These are phyloP conservation scores for Tachyglossus aculeatus DNA, from an alignment of 2,797 vertebrate species.

Conservation along the genomic window DNA sequence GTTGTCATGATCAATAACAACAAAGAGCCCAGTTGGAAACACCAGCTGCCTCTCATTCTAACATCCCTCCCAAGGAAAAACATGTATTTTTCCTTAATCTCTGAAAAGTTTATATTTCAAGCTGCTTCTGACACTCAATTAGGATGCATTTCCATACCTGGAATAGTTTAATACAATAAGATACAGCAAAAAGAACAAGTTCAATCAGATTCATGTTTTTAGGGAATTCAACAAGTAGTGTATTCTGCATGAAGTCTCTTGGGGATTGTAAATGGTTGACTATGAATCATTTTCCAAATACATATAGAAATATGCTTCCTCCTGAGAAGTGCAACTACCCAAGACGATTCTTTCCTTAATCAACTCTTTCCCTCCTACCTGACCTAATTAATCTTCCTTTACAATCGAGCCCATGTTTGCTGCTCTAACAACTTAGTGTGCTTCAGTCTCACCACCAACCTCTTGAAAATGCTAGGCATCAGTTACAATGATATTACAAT, in stretches of 20 bases:
- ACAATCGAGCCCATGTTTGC: too few relatives aligned
- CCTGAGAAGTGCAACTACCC: too few relatives aligned
- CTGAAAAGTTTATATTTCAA: constrained; percentile 4
- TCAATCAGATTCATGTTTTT: background rate
- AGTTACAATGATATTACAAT: too few relatives aligned
- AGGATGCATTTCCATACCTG: constrained; percentile 5
- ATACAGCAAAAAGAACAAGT: background rate
- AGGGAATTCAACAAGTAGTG: background rate
- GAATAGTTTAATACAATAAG: background rate
- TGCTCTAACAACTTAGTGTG: too few relatives aligned
- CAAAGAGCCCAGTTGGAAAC: background rate
- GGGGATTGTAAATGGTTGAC: background rate
- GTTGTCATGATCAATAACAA: too few relatives aligned
- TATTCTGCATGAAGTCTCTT: background rate
- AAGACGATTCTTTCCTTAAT: too few relatives aligned
- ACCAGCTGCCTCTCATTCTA: background rate
- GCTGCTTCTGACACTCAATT: background rate
- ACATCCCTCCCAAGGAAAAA: background rate
- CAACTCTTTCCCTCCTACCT: too few relatives aligned
- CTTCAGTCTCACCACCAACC: too few relatives aligned
- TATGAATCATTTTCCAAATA: background rate
- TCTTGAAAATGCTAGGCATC: too few relatives aligned
- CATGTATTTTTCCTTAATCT: background rate
- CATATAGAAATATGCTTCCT: background rate
- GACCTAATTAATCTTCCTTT: too few relatives aligned